Conservation (phyloP, 2,113 vertebrate genomes). For the Indicator maculatus region DNA sequence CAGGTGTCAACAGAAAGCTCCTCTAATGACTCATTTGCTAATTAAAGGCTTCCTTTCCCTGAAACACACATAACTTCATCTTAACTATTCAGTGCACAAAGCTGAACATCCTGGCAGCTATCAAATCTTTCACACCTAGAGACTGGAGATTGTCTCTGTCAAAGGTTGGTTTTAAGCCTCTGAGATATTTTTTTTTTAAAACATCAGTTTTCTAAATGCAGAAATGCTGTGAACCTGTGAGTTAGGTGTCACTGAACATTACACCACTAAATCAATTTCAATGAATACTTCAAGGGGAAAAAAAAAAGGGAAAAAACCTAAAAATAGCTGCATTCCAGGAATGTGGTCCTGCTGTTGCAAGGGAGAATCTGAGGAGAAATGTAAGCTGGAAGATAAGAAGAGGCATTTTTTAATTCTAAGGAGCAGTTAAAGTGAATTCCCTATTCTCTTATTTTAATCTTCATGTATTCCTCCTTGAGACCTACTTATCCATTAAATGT, state of each 20-base stretch:
- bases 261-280: not conserved
- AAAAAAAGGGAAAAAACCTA: too few species aligned
- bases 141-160: not conserved
- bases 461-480: not conserved
- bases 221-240: not conserved
- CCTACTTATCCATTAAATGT: not conserved
- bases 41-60: slow-evolving; percentile 4
- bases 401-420: not conserved
- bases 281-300: not conserved
- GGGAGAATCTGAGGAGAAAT: not conserved
- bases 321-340: not conserved
- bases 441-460: not conserved
- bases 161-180: not conserved
- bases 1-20: not conserved
- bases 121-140: not conserved
- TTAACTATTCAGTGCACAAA: not conserved
- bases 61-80: not conserved
- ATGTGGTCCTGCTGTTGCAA: not conserved
- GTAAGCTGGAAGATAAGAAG: not conserved
- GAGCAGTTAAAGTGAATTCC: not conserved
- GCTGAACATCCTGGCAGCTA: not conserved
- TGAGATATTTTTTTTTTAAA: not conserved
- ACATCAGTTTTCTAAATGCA: not conserved
- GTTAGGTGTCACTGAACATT: not conserved
- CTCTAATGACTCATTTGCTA: not conserved